Conservation (phyloP, 2,888 invertebrate species). For the Hirtodrosophila cameraria region DNA sequence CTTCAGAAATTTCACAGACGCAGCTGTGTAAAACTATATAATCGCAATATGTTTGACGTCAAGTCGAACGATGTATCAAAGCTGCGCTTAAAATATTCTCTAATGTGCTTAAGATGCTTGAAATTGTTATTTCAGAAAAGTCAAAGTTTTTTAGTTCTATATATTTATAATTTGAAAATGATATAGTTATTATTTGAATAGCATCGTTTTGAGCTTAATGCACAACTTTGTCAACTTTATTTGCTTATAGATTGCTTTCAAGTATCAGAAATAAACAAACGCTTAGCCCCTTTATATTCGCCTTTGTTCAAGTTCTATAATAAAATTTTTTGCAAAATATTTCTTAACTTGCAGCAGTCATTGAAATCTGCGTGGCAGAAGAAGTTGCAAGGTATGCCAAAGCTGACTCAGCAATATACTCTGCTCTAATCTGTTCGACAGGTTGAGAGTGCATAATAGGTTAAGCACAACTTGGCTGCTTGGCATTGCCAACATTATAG, state of each 20-base stretch:
- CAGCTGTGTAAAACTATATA: too few species aligned
- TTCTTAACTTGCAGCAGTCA: constrained; percentile 56
- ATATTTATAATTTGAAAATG: background rate
- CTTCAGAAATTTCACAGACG: constrained; percentile 1
- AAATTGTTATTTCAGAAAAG: too few species aligned
- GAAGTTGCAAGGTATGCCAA: constrained; percentile 53
- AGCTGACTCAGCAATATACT: constrained; percentile 42
- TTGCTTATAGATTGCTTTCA: background rate
- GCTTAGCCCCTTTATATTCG: background rate
- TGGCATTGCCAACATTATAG: constrained; percentile 18
- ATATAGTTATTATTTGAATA: background rate
- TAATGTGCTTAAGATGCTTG: too few species aligned
- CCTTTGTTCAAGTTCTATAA: constrained; percentile 13
- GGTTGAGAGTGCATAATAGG: background rate
- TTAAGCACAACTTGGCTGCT: too few species aligned
- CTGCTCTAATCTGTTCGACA: constrained; percentile 7
- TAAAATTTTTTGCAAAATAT: constrained; percentile 44
- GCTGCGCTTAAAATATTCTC: too few species aligned
- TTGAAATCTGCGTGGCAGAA: constrained; percentile 48
- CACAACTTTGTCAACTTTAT: background rate
- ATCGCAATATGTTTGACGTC: too few species aligned
- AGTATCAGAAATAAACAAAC: background rate
- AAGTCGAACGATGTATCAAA: too few species aligned
- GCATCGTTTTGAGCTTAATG: background rate
- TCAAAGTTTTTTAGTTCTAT: too few species aligned